Conservation (phyloP, 2,797 vertebrate species). For the Okamejei kenojei region DNA sequence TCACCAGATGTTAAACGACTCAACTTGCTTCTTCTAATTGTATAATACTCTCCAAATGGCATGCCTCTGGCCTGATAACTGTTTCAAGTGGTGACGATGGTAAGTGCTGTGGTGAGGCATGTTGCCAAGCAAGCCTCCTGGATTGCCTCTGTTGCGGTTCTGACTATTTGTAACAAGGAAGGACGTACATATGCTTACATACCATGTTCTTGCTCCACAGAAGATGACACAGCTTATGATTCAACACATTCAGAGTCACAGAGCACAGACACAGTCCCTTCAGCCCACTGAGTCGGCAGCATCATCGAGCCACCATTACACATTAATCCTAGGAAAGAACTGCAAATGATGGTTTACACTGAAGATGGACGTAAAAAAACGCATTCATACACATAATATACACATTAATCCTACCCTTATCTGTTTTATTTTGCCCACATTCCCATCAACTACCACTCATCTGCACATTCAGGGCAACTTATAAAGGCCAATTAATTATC, state of each 20-base stretch:
- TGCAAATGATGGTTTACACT: no score
- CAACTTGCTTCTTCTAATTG: neutral
- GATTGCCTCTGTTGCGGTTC: conserved; percentile 34
- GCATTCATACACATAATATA: no score
- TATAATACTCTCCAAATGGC: conserved; percentile 19
- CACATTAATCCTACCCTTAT: no score
- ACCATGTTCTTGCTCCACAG: neutral
- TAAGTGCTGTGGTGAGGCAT: neutral
- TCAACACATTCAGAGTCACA: neutral
- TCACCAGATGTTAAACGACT: conserved; percentile 31
- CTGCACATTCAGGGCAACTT: no score
- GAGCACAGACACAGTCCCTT: no score
- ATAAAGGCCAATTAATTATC: no score
- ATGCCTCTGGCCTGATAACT: neutral
- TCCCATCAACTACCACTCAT: no score
- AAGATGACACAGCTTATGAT: neutral
- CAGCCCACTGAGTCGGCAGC: no score
- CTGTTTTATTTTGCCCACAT: no score
- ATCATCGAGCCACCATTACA: no score
- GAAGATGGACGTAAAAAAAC: no score
- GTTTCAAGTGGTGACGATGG: neutral
- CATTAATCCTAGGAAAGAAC: no score
- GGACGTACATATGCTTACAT: neutral
- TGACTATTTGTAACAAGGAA: conserved; percentile 10
- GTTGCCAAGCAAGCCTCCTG: neutral